Evolutionary conservation across 2,113 vertebrate genomes (phyloP), one percentile per base, ranked within the genome.

Genomic region (Chaetura pelagica): DNA sequence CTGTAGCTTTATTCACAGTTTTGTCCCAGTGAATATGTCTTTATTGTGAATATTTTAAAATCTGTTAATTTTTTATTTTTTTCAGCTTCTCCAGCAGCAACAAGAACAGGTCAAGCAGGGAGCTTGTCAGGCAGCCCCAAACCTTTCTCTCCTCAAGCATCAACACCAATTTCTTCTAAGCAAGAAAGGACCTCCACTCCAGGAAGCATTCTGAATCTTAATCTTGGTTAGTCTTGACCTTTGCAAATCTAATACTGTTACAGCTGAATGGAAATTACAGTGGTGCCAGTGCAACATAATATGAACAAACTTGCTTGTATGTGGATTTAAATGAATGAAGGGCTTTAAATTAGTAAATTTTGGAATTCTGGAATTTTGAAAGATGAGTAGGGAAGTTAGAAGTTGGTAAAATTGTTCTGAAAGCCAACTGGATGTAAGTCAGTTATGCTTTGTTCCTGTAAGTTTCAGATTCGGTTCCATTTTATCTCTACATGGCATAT

Each of bases 181-280:
- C 98, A 98, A 79, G 99, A 99, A 81, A 98, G 98, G 92, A 98
- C 98, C 5, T 77, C 98, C 42, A 98, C 98, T 85, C 98, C 99
- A 5, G 99, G 99, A 12, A 99, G 99, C 97, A 99, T 99, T 94
- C 98, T 99, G 89, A 99, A 99, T 93, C 98, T 99, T 54, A 99
- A 99, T 96, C 98, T 99, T 78, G 99, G 99, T 99, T 94, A 98
- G 99, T 98, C 73, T 82, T 88, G 59, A 35, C 12, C 8, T 88
- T 89, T 79, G 23, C 42, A 85, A 91, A 49, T 27, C 52, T 87
- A 30, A 35, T 94, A 44, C 12, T 81, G 15, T 63, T 52, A 58
- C 0, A 62, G 34, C 49, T 91, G 58, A 76, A 52, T 61, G 40
- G 40, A 81, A 75, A 46, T 54, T 20, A 34, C 7, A 35, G 34